Conservation (phyloP, 2,797 vertebrate species). For the Falco peregrinus region DNA sequence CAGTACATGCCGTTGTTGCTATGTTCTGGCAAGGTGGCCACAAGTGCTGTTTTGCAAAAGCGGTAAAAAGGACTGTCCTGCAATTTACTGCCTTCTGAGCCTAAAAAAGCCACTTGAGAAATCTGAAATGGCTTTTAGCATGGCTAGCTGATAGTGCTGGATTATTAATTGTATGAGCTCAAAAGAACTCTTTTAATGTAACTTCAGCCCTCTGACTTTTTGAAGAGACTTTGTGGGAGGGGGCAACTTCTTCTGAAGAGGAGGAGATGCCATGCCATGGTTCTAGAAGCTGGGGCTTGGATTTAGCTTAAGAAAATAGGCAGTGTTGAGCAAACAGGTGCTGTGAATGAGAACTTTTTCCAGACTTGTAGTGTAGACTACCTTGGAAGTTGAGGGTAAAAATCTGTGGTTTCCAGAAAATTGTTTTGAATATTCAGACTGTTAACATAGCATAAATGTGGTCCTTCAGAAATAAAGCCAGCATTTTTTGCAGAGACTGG, state of each 20-base stretch:
- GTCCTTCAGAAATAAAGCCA: background rate
- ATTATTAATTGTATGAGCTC: background rate
- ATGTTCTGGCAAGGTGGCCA: background rate
- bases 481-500: background rate
- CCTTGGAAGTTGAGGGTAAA: background rate
- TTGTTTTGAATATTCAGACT: background rate
- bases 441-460: background rate
- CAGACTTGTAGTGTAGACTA: background rate
- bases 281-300: background rate
- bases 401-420: background rate
- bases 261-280: background rate
- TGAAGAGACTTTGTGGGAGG: background rate
- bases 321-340: background rate
- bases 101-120: background rate
- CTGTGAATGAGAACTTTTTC: background rate
- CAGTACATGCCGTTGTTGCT: accelerated
- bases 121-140: background rate
- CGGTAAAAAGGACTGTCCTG: background rate
- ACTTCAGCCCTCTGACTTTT: background rate
- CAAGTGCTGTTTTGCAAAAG: background rate
- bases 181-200: background rate
- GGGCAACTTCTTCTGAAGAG: background rate
- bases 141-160: background rate
- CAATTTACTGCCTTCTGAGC: background rate
- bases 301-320: background rate